Percentiles rank a stretch among this genome's conserved stretches.
These are phyloP conservation scores for Cairina moschata DNA, from an alignment of 2,113 vertebrate genomes.

Conservation along the genomic window DNA sequence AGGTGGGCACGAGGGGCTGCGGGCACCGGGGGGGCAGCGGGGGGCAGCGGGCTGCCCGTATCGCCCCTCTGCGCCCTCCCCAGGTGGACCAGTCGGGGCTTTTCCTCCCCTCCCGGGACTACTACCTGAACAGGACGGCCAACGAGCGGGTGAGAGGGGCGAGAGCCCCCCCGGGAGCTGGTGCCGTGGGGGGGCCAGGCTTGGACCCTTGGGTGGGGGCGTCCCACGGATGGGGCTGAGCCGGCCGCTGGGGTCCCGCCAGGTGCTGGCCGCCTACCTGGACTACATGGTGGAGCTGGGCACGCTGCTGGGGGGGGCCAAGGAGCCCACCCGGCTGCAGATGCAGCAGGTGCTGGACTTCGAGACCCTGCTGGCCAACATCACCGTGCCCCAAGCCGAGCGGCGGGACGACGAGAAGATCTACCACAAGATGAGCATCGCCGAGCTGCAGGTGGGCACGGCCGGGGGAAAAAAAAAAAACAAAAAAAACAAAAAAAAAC, in stretches of 20 bases:
- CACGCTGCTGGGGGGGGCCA: slow-evolving; percentile 84
- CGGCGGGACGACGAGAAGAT: slow-evolving; percentile 95
- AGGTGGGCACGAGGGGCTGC: slow-evolving; percentile 72
- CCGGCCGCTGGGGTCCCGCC: neutral
- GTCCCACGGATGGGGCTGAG: neutral
- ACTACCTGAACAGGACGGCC: slow-evolving; percentile 96
- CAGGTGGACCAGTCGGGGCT: slow-evolving; percentile 97
- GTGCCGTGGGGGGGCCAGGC: neutral
- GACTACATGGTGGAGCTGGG: slow-evolving; percentile 98
- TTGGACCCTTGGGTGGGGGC: neutral
- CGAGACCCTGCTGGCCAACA: slow-evolving; percentile 89
- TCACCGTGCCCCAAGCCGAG: slow-evolving; percentile 95
- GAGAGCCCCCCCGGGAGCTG: neutral
- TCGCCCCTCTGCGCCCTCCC: neutral
- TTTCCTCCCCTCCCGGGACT: slow-evolving; percentile 95
- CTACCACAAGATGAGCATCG: slow-evolving; percentile 92
- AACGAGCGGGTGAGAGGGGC: slow-evolving; percentile 87
- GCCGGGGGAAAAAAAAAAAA: no score
- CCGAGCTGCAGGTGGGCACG: slow-evolving; percentile 87
- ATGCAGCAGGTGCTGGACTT: slow-evolving; percentile 95
- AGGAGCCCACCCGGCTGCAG: slow-evolving; percentile 78
- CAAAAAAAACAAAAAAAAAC: no score
- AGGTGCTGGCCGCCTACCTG: slow-evolving; percentile 92
- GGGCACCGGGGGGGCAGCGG: rapidly evolving
- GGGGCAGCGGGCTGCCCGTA: neutral